Base-by-base conservation (phyloP, 92 coral and sea anemone species). In the Metridium senile region DNA sequence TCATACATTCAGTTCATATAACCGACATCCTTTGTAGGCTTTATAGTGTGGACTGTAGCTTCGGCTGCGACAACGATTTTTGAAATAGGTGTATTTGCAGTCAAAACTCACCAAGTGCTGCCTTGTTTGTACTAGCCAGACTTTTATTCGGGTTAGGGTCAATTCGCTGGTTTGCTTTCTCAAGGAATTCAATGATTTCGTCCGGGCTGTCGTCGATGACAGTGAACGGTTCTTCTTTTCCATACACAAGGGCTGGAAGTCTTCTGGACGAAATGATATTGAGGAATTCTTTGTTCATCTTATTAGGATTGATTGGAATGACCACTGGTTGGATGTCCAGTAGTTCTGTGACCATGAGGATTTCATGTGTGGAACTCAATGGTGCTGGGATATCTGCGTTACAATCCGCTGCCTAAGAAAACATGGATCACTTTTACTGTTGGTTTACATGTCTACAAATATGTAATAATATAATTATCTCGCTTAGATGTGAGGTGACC, bases 211-310 rank as follows among this genome's bases (percentile, higher is more conserved):
- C 80, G 32, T 75, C 80, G 7, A 62, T 45, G 1, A 62, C 59
- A 8, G 9, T 43, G 57, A 61, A 75, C 26, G 80, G 59, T 20
- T 75, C 62, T 13, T 28, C 70, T 33, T 25, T 62, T 1, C 80
- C 80, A 28, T 75, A 75, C 2, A 75, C 25, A 19, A 75, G 71
- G 0, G 80, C 80, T 13, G 80, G 80, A 3, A 75, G 71, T 33
- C 61, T 75, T 4, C 80, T 61, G 1, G 80, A 75, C 22, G 80
- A 33, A 11, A 31, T 62, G 1, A 75, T 33, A 25, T 47, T 75
- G 1, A 26, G 70, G 28, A 75, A 75, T 26, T 65, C 80, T 25
- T 58, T 29, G 28, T 62, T 64, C 59, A 35, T 75, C 45, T 75
- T 68, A 18, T 75, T 63, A 2, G 61, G 58, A 53, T 75, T 64